Percentiles rank a stretch among this genome's conserved stretches.
phyloP scores from a whole-genome alignment of 2,797 vertebrate genomes.

The Paramormyrops hopkinsi region DNA sequence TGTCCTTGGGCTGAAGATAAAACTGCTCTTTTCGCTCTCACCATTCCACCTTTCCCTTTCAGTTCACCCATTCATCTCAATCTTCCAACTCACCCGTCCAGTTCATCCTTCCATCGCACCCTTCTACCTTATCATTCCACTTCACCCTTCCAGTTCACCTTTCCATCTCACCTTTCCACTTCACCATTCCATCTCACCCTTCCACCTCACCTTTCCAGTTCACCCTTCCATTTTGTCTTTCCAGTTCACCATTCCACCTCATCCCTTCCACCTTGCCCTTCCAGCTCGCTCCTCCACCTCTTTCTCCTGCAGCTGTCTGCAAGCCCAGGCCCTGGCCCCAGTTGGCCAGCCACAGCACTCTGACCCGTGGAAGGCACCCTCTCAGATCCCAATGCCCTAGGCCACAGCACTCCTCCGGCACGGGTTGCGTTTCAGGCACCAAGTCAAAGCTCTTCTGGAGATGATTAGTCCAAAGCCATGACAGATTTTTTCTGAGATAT shows the following conservation, averaged over 20 bases:
- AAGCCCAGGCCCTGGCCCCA: neutral
- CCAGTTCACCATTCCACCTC: neutral
- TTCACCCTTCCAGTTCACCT: neutral
- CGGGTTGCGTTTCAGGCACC: slow-evolving; percentile 97
- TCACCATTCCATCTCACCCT: neutral
- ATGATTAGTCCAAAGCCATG: slow-evolving; percentile 99
- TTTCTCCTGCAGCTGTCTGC: neutral
- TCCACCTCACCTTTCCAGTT: neutral
- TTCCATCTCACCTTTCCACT: neutral
- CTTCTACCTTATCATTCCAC: neutral
- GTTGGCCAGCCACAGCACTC: slow-evolving; percentile 67
- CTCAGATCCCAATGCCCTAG: slow-evolving; percentile 71
- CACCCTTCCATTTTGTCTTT: neutral
- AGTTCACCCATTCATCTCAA: neutral
- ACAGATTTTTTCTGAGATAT: slow-evolving; percentile 99
- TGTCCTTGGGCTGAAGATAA: neutral
- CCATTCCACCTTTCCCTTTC: neutral
- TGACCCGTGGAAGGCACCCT: slow-evolving; percentile 87
- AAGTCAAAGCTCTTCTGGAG: slow-evolving; percentile 99
- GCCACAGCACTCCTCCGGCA: slow-evolving; percentile 63
- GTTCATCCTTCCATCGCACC: neutral
- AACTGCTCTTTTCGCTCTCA: neutral
- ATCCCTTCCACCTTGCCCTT: neutral
- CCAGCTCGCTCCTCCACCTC: neutral
- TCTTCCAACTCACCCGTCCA: neutral